These are phyloP conservation scores for Tachypleus tridentatus DNA, from an alignment of 1,140 invertebrate species.

Conservation along the genomic window DNA sequence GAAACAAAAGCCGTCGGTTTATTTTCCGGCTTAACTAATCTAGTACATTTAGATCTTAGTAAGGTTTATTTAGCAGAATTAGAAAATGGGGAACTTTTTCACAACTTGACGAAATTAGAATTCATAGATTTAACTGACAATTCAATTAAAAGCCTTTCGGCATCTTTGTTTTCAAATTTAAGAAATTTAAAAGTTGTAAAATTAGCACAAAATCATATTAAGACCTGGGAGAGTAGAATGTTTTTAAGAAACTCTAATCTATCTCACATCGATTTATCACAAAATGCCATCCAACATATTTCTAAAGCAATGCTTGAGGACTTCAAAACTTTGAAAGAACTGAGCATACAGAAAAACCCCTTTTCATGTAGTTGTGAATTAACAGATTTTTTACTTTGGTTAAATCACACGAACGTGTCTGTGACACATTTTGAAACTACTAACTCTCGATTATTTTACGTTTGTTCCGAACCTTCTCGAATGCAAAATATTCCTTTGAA, in stretches of 20 bases:
- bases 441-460: too few relatives aligned
- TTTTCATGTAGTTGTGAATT: slow-evolving; percentile 8
- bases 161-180: too few relatives aligned
- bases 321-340: slow-evolving; percentile 8
- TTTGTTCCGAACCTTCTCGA: background rate
- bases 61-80: background rate
- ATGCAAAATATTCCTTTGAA: slow-evolving; percentile 3
- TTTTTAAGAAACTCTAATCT: background rate
- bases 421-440: too few relatives aligned
- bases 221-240: background rate
- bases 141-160: too few relatives aligned
- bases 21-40: background rate
- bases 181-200: background rate
- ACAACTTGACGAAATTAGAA: too few relatives aligned
- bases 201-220: background rate
- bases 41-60: background rate
- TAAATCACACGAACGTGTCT: background rate
- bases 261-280: slow-evolving; percentile 4
- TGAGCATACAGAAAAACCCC: slow-evolving; percentile 12
- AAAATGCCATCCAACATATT: slow-evolving; percentile 10
- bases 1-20: background rate
- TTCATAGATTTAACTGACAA: too few relatives aligned
- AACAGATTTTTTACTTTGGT: background rate
- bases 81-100: background rate
- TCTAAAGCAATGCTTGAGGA: slow-evolving; percentile 14